phyloP scores from a whole-genome alignment of 2,888 invertebrate genomes.

The Conops quadrifasciatus region DNA sequence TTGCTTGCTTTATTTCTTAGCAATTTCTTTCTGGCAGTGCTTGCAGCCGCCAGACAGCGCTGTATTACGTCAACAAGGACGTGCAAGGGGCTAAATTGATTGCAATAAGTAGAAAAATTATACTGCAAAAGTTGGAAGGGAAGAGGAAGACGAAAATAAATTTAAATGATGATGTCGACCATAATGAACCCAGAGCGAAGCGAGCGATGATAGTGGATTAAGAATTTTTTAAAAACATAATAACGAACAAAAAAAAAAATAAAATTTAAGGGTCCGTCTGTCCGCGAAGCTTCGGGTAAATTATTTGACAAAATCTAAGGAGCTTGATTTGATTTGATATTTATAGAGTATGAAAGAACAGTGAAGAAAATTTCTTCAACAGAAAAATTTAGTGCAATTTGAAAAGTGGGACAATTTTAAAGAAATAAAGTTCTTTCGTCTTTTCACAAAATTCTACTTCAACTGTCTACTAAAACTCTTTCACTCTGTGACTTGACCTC shows the following conservation, averaged over 20 bases:
- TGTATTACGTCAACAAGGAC: slow-evolving; percentile 16
- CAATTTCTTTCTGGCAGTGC: too few species aligned
- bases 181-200: not conserved
- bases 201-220: not conserved
- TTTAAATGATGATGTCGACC: slow-evolving; percentile 16
- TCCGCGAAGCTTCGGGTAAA: too few species aligned
- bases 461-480: not conserved
- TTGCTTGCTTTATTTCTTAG: too few species aligned
- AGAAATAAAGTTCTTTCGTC: not conserved
- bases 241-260: not conserved
- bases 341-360: too few species aligned
- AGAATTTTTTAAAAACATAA: not conserved
- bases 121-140: not conserved
- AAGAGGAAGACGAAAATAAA: slow-evolving; percentile 14
- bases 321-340: too few species aligned
- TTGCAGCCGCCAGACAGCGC: too few species aligned
- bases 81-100: slow-evolving; percentile 19
- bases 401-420: too few species aligned
- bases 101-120: not conserved
- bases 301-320: too few species aligned
- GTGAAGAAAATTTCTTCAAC: not conserved
- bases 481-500: not conserved
- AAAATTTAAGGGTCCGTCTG: too few species aligned
- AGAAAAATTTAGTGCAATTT: not conserved
- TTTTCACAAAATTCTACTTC: not conserved